Conservation (phyloP, 2,113 vertebrate species). For the Erythrocercus mccallii region DNA sequence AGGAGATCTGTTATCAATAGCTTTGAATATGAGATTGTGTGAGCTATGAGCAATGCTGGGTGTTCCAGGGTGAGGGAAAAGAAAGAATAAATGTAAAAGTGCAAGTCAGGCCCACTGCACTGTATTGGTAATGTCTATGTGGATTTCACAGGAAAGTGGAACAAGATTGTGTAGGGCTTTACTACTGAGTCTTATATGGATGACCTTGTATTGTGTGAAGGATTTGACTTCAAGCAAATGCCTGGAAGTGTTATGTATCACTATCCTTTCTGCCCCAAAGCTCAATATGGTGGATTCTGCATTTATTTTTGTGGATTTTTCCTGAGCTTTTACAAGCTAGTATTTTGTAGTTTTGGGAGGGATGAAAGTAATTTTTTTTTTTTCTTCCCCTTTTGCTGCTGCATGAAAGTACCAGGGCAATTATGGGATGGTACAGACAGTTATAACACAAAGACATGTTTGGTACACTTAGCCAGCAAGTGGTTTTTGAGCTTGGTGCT, state of each 20-base stretch:
- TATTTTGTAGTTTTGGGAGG: accelerated
- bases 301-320: background rate
- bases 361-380: background rate
- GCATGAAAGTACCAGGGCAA: background rate
- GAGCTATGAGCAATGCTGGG: background rate
- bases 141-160: background rate
- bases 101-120: background rate
- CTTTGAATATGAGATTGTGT: background rate
- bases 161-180: background rate
- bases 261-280: background rate
- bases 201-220: background rate
- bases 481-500: background rate
- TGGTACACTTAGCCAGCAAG: background rate
- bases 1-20: background rate
- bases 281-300: background rate
- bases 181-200: background rate
- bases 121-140: accelerated
- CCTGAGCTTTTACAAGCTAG: background rate
- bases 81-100: background rate
- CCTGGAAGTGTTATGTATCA: background rate
- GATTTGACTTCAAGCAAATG: background rate
- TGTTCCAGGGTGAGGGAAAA: background rate
- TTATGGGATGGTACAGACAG: background rate
- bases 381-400: background rate
- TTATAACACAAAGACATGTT: background rate